Percentiles rank a stretch among this genome's conserved stretches.
These are phyloP conservation scores for Chromobotia macracanthus DNA, from an alignment of 2,797 vertebrate genomes.

Conservation along the genomic window DNA sequence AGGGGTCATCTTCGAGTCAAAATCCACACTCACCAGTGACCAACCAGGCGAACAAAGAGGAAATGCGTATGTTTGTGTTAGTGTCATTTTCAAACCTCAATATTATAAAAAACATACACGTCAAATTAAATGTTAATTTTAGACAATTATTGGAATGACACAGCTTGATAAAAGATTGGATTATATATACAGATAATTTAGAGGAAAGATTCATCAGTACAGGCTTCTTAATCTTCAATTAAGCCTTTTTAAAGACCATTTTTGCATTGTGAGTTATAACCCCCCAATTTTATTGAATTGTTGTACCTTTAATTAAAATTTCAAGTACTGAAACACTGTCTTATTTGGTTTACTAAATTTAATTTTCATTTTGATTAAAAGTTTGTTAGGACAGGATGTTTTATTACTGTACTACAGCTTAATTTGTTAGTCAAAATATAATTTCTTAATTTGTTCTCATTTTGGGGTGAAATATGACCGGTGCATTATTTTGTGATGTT, in stretches of 20 bases:
- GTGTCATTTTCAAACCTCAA: not conserved
- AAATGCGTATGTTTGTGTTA: slow-evolving; percentile 21
- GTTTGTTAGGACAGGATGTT: not conserved
- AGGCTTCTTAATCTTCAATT: no score
- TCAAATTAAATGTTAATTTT: no score
- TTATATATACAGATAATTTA: no score
- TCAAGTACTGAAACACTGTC: no score
- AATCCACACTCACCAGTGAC: slow-evolving; percentile 63
- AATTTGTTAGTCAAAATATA: not conserved
- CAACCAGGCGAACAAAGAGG: slow-evolving; percentile 50
- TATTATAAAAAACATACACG: no score
- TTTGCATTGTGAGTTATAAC: no score
- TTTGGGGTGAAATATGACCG: not conserved
- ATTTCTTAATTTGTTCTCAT: not conserved
- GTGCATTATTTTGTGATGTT: not conserved
- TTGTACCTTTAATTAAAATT: no score
- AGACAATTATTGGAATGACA: not conserved
- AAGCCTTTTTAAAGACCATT: no score
- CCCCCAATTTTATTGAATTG: no score
- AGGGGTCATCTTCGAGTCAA: slow-evolving; percentile 79
- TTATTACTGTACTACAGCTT: not conserved
- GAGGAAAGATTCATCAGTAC: no score
- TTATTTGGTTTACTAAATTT: not conserved
- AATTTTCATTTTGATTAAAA: not conserved
- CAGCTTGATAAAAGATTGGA: not conserved